Percentiles rank a stretch among this genome's conserved stretches.
Evolutionary conservation across 1,140 invertebrate genomes (phyloP).

Genomic region (Thaumetopoea pityocampa): DNA sequence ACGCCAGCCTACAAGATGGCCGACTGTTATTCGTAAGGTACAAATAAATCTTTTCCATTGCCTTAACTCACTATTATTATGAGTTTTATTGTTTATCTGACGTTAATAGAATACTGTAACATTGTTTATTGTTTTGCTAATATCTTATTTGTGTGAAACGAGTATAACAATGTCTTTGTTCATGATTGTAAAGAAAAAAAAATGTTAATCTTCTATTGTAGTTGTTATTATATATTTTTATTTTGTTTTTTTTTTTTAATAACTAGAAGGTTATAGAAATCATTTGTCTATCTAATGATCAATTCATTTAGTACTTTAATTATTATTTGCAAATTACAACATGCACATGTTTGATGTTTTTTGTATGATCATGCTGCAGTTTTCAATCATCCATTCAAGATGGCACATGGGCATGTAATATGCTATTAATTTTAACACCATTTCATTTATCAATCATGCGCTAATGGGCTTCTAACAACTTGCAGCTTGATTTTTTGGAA

Average conservation of each 20-base stretch:
- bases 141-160: background rate
- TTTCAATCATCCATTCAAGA: too few relatives aligned
- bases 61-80: conserved; percentile 21
- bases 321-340: too few relatives aligned
- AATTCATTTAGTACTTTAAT: too few relatives aligned
- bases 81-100: conserved; percentile 19
- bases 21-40: conserved; percentile 76
- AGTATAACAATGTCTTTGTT: conserved; percentile 42
- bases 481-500: conserved; percentile 45
- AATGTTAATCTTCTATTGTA: conserved; percentile 19
- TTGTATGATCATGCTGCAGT: too few relatives aligned
- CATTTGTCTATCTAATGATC: too few relatives aligned
- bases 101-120: conserved; percentile 16
- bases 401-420: too few relatives aligned
- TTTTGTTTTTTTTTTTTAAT: too few relatives aligned
- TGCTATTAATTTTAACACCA: conserved; percentile 7
- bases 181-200: conserved; percentile 24
- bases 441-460: conserved; percentile 3
- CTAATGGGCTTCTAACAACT: conserved; percentile 35
- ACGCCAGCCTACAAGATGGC: conserved; percentile 74
- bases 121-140: conserved; percentile 11
- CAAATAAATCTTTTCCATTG: conserved; percentile 48
- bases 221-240: conserved; percentile 6
- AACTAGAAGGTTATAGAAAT: too few relatives aligned
- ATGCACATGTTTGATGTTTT: background rate